These are phyloP conservation scores for Pseudachorutes palmiensis DNA, from an alignment of 1,140 invertebrate species.

Conservation along the genomic window DNA sequence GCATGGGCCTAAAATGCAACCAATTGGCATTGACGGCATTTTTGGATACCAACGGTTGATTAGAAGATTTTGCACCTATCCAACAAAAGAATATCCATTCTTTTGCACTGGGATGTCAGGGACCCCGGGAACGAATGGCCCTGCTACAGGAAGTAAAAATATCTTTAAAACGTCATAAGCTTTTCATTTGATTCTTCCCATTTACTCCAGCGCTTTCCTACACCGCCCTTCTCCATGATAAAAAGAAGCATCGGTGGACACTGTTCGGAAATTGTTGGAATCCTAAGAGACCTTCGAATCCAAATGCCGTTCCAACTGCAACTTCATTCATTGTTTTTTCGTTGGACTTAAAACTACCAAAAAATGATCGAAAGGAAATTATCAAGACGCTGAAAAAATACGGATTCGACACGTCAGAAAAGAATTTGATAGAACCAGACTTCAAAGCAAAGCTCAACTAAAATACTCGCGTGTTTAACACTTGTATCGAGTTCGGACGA, in stretches of 20 bases:
- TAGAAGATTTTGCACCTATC: not conserved
- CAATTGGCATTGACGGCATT: constrained; percentile 1
- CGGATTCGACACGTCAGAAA: not conserved
- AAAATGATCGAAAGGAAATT: not conserved
- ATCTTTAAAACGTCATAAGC: not conserved
- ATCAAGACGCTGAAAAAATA: not conserved
- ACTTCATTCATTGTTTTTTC: constrained; percentile 11
- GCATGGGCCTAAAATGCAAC: no score
- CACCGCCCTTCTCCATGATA: constrained; percentile 3
- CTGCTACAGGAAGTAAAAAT: not conserved
- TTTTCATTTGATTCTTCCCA: not conserved
- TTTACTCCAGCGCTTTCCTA: constrained; percentile 15
- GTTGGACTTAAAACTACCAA: not conserved
- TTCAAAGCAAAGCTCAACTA: not conserved
- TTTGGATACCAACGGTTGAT: not conserved
- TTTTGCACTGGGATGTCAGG: not conserved
- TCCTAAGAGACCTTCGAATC: not conserved
- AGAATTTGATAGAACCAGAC: constrained; percentile 11
- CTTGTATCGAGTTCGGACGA: no score
- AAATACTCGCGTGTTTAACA: not conserved
- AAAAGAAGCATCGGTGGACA: constrained; percentile 1
- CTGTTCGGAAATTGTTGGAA: constrained; percentile 10
- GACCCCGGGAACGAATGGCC: not conserved
- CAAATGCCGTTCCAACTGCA: not conserved
- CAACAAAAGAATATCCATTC: not conserved